These are phyloP conservation scores for Bryconaethiops microstoma DNA, from an alignment of 2,797 vertebrate genomes.

Conservation along the genomic window DNA sequence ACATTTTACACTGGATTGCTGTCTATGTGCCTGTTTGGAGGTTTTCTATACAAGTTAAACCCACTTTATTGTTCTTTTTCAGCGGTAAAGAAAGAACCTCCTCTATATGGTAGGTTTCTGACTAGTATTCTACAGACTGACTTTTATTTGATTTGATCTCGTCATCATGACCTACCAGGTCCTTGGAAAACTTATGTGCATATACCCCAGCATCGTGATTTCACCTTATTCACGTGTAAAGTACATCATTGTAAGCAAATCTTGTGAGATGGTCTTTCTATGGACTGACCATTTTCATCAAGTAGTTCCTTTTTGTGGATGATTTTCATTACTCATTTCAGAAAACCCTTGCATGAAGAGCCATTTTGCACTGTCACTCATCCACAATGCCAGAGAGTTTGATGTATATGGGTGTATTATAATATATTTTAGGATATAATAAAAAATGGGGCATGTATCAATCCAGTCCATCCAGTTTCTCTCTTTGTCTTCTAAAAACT, in stretches of 20 bases:
- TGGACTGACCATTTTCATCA: background rate
- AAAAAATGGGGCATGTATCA: too few relatives aligned
- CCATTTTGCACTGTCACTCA: background rate
- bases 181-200: background rate
- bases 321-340: constrained; percentile 1
- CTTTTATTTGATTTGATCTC: constrained; percentile 24
- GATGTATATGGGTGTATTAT: background rate
- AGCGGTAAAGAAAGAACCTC: constrained; percentile 82
- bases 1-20: background rate
- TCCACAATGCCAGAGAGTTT: too few relatives aligned
- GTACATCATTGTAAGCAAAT: background rate
- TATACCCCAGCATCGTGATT: background rate
- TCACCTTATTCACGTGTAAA: background rate
- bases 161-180: background rate
- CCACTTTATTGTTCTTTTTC: constrained; percentile 77
- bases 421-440: too few relatives aligned
- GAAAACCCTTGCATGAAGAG: constrained; percentile 26
- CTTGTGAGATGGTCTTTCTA: background rate
- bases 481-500: too few relatives aligned
- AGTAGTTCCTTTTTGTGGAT: background rate
- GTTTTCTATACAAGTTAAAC: constrained; percentile 58
- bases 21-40: constrained; percentile 22
- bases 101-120: constrained; percentile 82
- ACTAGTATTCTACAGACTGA: constrained; percentile 46
- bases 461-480: too few relatives aligned